Conservation (phyloP, 2,888 invertebrate species). For the Agriopis leucophaearia region DNA sequence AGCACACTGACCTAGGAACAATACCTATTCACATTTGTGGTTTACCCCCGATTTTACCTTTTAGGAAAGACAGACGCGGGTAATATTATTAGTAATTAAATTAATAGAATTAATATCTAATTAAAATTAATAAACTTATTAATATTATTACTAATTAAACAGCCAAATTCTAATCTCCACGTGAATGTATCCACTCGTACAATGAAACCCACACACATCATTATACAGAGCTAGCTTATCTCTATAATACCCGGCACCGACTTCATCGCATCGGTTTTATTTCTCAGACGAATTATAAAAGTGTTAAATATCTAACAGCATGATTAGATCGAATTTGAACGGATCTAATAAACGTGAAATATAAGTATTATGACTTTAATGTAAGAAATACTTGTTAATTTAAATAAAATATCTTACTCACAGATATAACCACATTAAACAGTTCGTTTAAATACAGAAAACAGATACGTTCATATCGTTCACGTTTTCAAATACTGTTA, state of each 20-base stretch:
- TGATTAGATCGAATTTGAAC: slow-evolving; percentile 49
- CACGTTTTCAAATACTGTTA: slow-evolving; percentile 1
- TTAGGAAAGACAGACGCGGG: too few relatives aligned
- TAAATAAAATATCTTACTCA: slow-evolving; percentile 15
- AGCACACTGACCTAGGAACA: too few relatives aligned
- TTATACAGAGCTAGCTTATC: neutral
- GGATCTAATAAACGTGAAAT: slow-evolving; percentile 40
- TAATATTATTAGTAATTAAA: too few relatives aligned
- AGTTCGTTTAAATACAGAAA: slow-evolving; percentile 17
- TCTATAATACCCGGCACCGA: slow-evolving; percentile 7
- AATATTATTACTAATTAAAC: too few relatives aligned
- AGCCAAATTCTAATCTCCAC: neutral
- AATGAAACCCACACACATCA: neutral
- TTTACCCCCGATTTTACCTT: too few relatives aligned
- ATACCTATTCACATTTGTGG: too few relatives aligned
- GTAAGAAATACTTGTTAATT: slow-evolving; percentile 14
- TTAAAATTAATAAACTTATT: too few relatives aligned
- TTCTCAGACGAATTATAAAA: slow-evolving; percentile 49
- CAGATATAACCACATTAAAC: slow-evolving; percentile 9
- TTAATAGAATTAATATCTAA: too few relatives aligned
- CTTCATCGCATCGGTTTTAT: slow-evolving; percentile 27
- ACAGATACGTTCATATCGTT: slow-evolving; percentile 8
- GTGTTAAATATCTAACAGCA: slow-evolving; percentile 53
- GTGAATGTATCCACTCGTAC: neutral
- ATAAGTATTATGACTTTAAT: slow-evolving; percentile 38